Evolutionary conservation across 1,140 invertebrate species (phyloP).

Genomic region (Oppia nitens): DNA sequence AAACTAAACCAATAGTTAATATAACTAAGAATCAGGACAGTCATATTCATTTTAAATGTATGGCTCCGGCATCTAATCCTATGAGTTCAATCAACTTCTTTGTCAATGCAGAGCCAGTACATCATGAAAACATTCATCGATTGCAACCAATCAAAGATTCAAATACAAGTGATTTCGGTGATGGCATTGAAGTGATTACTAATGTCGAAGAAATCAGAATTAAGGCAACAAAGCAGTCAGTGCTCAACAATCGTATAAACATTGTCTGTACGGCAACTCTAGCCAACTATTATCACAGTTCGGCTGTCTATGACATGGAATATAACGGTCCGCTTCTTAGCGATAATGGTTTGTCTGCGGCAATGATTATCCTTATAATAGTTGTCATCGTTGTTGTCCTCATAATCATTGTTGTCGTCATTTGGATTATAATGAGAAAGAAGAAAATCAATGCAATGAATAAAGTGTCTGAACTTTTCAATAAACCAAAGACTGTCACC

Average conservation of each 20-base stretch:
- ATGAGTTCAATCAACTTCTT: neutral
- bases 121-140: neutral
- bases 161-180: neutral
- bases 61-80: neutral
- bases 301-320: neutral
- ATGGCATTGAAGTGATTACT: neutral
- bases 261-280: neutral
- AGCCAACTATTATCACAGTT: neutral
- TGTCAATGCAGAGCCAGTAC: neutral
- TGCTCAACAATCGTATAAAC: neutral
- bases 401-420: neutral
- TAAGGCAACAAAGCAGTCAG: neutral
- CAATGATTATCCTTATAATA: neutral
- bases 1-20: neutral
- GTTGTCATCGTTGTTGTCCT: neutral
- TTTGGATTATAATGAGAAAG: neutral
- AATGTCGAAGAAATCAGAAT: neutral
- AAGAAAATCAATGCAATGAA: neutral
- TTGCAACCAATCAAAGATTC: neutral
- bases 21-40: neutral
- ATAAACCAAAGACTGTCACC: neutral
- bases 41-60: neutral
- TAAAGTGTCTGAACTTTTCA: neutral
- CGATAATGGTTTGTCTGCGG: neutral
- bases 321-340: neutral